Conservation (phyloP, 35 echinoderm and acorn worm genomes). For the Ophiothrix spiculata region DNA sequence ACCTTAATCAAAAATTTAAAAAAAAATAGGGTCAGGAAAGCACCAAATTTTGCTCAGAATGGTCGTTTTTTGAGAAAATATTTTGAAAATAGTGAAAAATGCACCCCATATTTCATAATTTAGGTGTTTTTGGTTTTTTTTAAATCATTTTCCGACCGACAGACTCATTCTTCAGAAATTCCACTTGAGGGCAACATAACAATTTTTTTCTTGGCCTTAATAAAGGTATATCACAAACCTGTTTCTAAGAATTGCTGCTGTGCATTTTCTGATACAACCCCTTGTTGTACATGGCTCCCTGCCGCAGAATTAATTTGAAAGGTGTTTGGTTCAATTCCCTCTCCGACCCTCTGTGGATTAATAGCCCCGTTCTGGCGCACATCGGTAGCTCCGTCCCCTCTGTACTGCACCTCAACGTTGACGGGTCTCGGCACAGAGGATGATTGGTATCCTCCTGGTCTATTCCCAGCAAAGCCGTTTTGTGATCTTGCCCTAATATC, state of each 20-base stretch:
- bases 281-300: conserved; percentile 16
- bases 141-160: too few species aligned
- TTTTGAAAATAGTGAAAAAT: too few species aligned
- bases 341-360: not conserved
- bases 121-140: not conserved
- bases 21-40: too few species aligned
- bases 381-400: conserved; percentile 21
- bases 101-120: not conserved
- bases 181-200: too few species aligned
- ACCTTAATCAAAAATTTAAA: too few species aligned
- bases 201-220: too few species aligned
- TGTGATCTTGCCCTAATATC: too few species aligned
- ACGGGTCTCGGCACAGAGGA: not conserved
- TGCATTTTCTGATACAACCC: conserved; percentile 25
- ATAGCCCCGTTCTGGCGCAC: not conserved
- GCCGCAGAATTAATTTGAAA: not conserved
- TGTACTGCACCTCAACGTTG: conserved; percentile 56
- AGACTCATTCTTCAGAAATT: too few species aligned
- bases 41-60: too few species aligned
- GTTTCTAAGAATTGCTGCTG: conserved; percentile 52
- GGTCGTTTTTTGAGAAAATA: too few species aligned
- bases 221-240: conserved; percentile 32
- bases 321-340: not conserved
- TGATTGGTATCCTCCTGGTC: too few species aligned
- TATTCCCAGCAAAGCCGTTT: too few species aligned